A percentile compares a stretch with the other conserved stretches of the same genome.
phyloP scores from a whole-genome alignment of 2,797 vertebrate species.

The Loris lydekkerianus region DNA sequence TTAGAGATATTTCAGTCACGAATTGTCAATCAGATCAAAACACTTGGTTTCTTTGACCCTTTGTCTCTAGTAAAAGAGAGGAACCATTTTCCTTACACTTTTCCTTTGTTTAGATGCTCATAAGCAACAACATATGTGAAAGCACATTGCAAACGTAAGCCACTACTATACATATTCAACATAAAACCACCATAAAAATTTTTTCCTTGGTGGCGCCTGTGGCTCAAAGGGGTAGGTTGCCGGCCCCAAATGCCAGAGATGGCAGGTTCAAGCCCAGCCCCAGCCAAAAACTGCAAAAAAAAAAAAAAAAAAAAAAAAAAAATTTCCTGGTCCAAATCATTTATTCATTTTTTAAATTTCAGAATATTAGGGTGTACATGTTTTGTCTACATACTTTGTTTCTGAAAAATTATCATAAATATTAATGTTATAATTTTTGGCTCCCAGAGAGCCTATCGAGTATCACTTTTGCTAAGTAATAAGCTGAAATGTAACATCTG shows the following conservation, averaged over 20 bases:
- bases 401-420: slow-evolving; percentile 9
- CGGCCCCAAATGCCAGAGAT: too few relatives aligned
- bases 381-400: too few relatives aligned
- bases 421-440: slow-evolving; percentile 53
- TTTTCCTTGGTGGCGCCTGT: too few relatives aligned
- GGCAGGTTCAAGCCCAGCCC: too few relatives aligned
- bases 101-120: background rate
- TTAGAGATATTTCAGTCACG: background rate
- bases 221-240: too few relatives aligned
- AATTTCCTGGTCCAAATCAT: too few relatives aligned
- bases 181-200: slow-evolving; percentile 43
- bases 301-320: too few relatives aligned
- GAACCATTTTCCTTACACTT: background rate
- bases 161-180: background rate
- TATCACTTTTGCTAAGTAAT: slow-evolving; percentile 49
- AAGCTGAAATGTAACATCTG: slow-evolving; percentile 45
- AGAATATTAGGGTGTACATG: too few relatives aligned
- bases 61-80: slow-evolving; percentile 19
- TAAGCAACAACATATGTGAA: background rate
- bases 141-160: background rate
- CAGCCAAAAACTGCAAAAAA: too few relatives aligned
- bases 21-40: slow-evolving; percentile 29
- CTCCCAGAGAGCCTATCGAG: background rate
- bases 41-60: background rate
- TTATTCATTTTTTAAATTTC: too few relatives aligned